phyloP scores from a whole-genome alignment of 2,888 invertebrate species.

The Andrena minutula region DNA sequence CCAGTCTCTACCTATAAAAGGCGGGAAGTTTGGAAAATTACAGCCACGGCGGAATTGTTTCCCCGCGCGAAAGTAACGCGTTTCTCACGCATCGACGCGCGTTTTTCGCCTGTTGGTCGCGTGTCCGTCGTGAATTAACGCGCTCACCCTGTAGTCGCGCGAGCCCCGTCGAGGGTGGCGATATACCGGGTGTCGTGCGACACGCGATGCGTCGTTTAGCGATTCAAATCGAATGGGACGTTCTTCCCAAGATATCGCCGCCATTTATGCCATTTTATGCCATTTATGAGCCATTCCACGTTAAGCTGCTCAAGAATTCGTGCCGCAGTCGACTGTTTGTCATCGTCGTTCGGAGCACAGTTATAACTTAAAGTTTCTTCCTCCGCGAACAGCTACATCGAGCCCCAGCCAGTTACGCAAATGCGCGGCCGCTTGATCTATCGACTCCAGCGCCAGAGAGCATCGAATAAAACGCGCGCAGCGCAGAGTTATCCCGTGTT shows the following conservation, averaged over 20 bases:
- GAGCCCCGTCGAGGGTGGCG: background rate
- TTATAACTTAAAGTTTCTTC: no score
- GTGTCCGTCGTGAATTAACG: constrained; percentile 46
- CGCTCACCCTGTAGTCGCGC: constrained; percentile 12
- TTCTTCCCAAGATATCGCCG: constrained; percentile 31
- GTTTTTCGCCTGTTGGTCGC: constrained; percentile 28
- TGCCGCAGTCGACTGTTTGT: background rate
- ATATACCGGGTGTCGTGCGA: constrained; percentile 58
- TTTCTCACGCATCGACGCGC: background rate
- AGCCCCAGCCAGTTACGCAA: background rate
- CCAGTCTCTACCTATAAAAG: background rate
- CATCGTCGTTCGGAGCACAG: no score
- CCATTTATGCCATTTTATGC: constrained; percentile 13
- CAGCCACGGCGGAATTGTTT: background rate
- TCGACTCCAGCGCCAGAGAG: no score
- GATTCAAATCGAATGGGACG: constrained; percentile 36
- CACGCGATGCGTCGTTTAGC: constrained; percentile 64
- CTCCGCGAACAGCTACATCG: background rate
- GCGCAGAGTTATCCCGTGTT: no score
- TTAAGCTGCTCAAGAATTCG: background rate
- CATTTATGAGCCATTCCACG: constrained; percentile 3
- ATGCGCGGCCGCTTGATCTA: background rate
- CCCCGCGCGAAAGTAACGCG: background rate
- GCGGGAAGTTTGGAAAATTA: background rate
- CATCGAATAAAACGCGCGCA: no score